phyloP scores from a whole-genome alignment of 2,113 vertebrate species.

The Oxyura jamaicensis region DNA sequence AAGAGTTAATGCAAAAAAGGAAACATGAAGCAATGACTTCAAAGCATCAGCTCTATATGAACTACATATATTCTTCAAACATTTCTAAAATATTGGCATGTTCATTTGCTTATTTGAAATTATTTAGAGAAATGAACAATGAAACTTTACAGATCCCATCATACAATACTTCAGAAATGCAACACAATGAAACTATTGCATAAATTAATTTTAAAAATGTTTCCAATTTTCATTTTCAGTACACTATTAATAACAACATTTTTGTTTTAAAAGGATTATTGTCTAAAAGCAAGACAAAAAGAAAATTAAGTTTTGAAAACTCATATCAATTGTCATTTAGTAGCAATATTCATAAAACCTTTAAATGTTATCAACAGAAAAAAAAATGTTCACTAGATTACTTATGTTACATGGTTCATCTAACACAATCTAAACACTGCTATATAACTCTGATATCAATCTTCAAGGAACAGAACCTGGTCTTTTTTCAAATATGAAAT shows the following conservation, averaged over 20 bases:
- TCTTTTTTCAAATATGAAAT: not conserved
- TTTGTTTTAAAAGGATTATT: not conserved
- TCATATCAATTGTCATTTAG: not conserved
- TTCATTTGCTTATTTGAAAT: not conserved
- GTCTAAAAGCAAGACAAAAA: not conserved
- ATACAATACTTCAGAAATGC: not conserved
- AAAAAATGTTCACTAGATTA: not conserved
- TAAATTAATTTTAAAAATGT: not conserved
- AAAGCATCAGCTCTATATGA: not conserved
- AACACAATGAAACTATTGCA: not conserved
- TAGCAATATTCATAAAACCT: not conserved
- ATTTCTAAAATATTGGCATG: not conserved
- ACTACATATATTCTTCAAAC: not conserved
- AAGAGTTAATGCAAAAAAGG: not conserved
- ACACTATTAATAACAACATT: not conserved
- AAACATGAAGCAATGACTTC: not conserved
- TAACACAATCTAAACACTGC: not conserved
- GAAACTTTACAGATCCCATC: not conserved
- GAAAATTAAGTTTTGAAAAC: not conserved
- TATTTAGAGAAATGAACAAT: not conserved
- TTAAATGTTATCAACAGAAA: not conserved
- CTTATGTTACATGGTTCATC: not conserved
- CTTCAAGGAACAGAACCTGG: not conserved
- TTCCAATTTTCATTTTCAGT: not conserved
- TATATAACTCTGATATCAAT: not conserved